Percentiles rank a stretch among this genome's conserved stretches.
phyloP scores from a whole-genome alignment of 2,113 vertebrate genomes.

The Isurus oxyrinchus region DNA sequence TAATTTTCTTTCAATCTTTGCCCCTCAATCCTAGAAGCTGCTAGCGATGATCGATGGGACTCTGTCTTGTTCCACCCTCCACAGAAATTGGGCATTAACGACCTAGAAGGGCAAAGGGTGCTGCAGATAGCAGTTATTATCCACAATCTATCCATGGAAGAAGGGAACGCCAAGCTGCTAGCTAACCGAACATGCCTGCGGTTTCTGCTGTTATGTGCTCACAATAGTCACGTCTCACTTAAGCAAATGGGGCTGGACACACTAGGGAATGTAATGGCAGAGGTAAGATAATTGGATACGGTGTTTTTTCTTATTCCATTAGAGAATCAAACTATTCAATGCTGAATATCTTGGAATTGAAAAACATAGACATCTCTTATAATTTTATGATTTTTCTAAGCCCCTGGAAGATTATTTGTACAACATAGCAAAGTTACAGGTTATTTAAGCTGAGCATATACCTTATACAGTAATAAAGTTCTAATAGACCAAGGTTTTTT shows the following conservation, averaged over 20 bases:
- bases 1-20: constrained; percentile 4
- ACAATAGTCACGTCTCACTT: constrained; percentile 22
- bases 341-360: neutral
- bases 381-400: neutral
- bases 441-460: neutral
- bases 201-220: constrained; percentile 38
- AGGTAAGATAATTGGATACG: constrained; percentile 10
- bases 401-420: neutral
- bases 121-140: constrained; percentile 38
- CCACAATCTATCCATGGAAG: constrained; percentile 39
- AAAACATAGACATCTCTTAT: neutral
- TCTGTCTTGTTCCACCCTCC: constrained; percentile 31
- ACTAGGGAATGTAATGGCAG: constrained; percentile 37
- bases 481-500: neutral
- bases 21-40: neutral
- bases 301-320: neutral
- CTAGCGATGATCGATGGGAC: constrained; percentile 35
- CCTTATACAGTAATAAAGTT: neutral
- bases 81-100: constrained; percentile 36
- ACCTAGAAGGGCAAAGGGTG: constrained; percentile 37
- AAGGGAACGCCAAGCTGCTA: constrained; percentile 37
- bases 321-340: neutral
- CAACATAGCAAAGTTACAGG: neutral
- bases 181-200: constrained; percentile 39
- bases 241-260: constrained; percentile 39